Evolutionary conservation across 2,888 invertebrate genomes (phyloP).

Genomic region (Bembecia ichneumoniformis): DNA sequence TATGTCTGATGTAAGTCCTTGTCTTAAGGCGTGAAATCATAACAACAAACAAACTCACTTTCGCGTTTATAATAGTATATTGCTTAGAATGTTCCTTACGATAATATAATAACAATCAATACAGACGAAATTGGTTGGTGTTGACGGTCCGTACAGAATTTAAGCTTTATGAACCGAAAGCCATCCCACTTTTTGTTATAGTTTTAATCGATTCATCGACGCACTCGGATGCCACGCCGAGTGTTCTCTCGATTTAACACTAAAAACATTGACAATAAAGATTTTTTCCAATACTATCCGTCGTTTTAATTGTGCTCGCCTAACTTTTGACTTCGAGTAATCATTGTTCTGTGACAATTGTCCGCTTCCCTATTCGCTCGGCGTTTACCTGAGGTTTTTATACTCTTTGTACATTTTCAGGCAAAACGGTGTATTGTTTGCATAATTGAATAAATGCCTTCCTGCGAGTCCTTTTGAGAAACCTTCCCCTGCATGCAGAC

Average conservation of each 20-base stretch:
- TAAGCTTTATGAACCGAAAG: conserved; percentile 20
- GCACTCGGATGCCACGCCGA: conserved; percentile 15
- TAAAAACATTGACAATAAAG: conserved; percentile 13
- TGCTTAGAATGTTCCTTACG: not conserved
- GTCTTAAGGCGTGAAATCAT: too few relatives aligned
- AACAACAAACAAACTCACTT: too few relatives aligned
- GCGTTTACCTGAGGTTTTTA: conserved; percentile 52
- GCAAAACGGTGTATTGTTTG: conserved; percentile 56
- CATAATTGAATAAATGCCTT: conserved; percentile 68
- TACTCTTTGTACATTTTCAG: conserved; percentile 58
- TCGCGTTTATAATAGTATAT: too few relatives aligned
- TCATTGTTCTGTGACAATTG: conserved; percentile 51
- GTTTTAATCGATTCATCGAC: conserved; percentile 21
- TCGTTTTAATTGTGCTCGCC: conserved; percentile 18
- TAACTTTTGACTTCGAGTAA: conserved; percentile 61
- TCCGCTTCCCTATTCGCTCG: conserved; percentile 49
- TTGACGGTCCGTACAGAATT: conserved; percentile 23
- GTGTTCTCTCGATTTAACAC: conserved; percentile 37
- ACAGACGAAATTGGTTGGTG: conserved; percentile 25
- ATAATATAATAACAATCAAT: conserved; percentile 14
- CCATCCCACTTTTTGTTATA: conserved; percentile 22
- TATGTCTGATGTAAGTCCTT: too few relatives aligned
- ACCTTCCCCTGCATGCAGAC: conserved; percentile 12
- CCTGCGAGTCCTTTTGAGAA: conserved; percentile 37
- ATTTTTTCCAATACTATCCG: conserved; percentile 24